Conservation (phyloP, 2,888 invertebrate genomes). For the Drosophila demipolita region DNA sequence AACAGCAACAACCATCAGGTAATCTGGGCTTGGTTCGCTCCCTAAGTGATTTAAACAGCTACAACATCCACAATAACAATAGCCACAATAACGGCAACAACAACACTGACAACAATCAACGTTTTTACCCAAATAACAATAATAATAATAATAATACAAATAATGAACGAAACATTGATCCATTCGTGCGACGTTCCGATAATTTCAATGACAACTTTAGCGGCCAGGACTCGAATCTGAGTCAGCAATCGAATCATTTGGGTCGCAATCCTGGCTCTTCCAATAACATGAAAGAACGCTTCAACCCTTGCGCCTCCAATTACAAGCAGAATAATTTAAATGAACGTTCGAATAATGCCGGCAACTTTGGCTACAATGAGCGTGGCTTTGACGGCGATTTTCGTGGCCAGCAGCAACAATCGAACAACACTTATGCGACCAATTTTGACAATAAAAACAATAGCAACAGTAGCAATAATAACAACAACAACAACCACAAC, state of each 20-base stretch:
- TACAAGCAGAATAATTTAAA: conserved; percentile 2
- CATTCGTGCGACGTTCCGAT: background rate
- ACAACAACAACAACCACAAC: conserved; percentile 20
- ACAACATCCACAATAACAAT: conserved; percentile 7
- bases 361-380: conserved; percentile 6
- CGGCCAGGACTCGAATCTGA: background rate
- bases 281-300: background rate
- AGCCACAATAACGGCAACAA: conserved; percentile 19
- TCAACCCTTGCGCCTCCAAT: background rate
- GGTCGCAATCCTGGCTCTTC: conserved; percentile 2
- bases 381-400: conserved; percentile 1
- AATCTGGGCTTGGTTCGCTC: conserved; percentile 31
- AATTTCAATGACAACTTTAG: conserved; percentile 4
- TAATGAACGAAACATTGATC: conserved; percentile 6
- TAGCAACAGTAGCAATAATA: conserved; percentile 5
- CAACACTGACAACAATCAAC: conserved; percentile 18
- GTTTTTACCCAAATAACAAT: conserved; percentile 19
- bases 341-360: background rate
- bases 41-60: conserved; percentile 24
- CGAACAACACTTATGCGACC: background rate
- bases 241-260: background rate
- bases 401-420: conserved; percentile 2
- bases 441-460: conserved; percentile 16
- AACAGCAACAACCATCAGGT: conserved; percentile 13
- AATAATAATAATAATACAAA: conserved; percentile 4